Evolutionary conservation across 1,140 invertebrate species (phyloP).

Genomic region (Lethrus apterus): DNA sequence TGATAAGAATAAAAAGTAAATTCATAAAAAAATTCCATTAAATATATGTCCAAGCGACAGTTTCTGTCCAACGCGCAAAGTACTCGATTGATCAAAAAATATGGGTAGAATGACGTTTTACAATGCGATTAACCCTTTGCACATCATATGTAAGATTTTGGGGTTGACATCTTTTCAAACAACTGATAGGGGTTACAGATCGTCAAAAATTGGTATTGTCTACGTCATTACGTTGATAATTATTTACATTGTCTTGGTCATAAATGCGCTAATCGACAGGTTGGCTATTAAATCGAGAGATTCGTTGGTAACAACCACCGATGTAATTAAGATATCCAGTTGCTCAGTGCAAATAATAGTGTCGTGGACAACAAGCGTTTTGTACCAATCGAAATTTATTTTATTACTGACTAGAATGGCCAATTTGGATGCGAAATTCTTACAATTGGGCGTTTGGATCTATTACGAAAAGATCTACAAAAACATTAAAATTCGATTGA

Average conservation of each 20-base stretch:
- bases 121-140: conserved; percentile 8
- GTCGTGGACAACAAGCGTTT: conserved; percentile 2
- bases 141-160: conserved; percentile 9
- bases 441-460: conserved; percentile 15
- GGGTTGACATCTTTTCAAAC: conserved; percentile 11
- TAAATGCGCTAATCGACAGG: conserved; percentile 3
- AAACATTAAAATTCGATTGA: background rate
- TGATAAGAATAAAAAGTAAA: no score
- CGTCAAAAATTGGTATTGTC: conserved; percentile 8
- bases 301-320: conserved; percentile 10
- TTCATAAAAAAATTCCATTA: no score
- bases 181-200: conserved; percentile 3
- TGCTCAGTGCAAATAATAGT: conserved; percentile 2
- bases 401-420: conserved; percentile 6
- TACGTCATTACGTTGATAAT: conserved; percentile 2
- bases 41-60: no score
- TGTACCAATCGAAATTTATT: conserved; percentile 11
- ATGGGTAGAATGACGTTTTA: conserved; percentile 10
- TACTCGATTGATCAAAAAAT: no score
- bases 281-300: conserved; percentile 2
- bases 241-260: conserved; percentile 4
- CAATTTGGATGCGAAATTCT: conserved; percentile 7
- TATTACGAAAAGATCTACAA: conserved; percentile 10
- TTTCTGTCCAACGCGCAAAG: no score
- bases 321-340: conserved; percentile 5